These are phyloP conservation scores for Synodontis membranacea DNA, from an alignment of 2,113 vertebrate species.

Conservation along the genomic window DNA sequence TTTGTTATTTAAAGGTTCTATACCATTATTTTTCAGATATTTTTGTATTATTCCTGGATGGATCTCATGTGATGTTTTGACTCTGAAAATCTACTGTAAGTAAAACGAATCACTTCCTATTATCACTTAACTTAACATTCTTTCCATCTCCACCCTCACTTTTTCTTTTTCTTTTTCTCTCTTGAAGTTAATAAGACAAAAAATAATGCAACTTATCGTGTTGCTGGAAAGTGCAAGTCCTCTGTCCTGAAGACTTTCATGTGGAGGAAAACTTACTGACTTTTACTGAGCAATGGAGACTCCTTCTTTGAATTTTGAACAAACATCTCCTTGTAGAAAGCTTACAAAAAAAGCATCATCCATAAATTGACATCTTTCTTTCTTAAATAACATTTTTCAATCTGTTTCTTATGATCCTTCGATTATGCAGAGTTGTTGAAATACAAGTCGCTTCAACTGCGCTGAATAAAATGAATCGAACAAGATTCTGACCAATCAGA, in stretches of 20 bases:
- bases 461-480: neutral
- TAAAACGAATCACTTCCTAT: neutral
- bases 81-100: neutral
- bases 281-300: neutral
- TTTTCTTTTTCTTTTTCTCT: neutral
- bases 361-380: neutral
- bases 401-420: neutral
- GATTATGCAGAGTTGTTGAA: neutral
- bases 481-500: neutral
- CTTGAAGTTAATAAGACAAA: neutral
- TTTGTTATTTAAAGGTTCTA: neutral
- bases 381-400: neutral
- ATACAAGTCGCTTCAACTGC: neutral
- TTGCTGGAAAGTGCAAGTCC: neutral
- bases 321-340: neutral
- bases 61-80: neutral
- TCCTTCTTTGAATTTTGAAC: neutral
- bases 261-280: neutral
- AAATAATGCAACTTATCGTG: neutral
- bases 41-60: neutral
- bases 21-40: neutral
- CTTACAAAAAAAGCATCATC: neutral
- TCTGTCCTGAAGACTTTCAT: neutral
- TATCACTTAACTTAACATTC: neutral
- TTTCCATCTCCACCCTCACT: neutral